Percentiles rank a stretch among this genome's conserved stretches.
Evolutionary conservation across 2,797 vertebrate genomes (phyloP).

Genomic region (Sebastes vulpes): DNA sequence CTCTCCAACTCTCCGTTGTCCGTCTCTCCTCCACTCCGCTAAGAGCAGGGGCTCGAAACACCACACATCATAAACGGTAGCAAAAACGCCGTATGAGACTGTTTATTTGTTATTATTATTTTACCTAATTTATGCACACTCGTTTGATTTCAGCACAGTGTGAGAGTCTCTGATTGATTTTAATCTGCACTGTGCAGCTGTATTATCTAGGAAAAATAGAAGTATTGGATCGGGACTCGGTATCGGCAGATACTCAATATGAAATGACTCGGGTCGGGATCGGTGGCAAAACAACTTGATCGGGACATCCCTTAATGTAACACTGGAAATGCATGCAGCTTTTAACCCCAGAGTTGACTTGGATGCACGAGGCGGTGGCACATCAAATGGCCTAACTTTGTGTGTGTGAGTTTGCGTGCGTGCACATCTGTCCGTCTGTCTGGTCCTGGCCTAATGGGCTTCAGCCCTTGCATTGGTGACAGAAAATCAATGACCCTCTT

Average conservation of each 20-base stretch:
- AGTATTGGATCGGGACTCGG: neutral
- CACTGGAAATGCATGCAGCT: neutral
- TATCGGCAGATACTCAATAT: neutral
- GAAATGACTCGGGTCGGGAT: neutral
- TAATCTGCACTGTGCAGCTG: neutral
- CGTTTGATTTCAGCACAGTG: neutral
- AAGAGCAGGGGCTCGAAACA: no score
- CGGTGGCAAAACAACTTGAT: neutral
- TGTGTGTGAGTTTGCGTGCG: slow-evolving; percentile 11
- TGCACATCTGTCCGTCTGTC: slow-evolving; percentile 58
- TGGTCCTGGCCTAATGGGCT: slow-evolving; percentile 71
- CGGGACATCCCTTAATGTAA: neutral
- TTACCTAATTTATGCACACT: neutral
- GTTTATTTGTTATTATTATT: neutral
- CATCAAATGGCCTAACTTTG: slow-evolving; percentile 25
- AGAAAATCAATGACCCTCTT: slow-evolving; percentile 81
- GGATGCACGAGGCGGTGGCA: slow-evolving; percentile 40
- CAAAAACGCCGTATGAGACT: neutral
- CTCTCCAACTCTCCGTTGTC: no score
- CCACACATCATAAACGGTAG: neutral
- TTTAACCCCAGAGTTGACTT: slow-evolving; percentile 28
- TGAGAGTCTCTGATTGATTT: neutral
- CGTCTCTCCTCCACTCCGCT: no score
- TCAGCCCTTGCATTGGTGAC: slow-evolving; percentile 75
- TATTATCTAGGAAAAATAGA: neutral